A percentile compares a stretch with the other conserved stretches of the same genome.
Conservation (phyloP, 2,888 invertebrate genomes). For the Omphaloscelis lunosa region DNA sequence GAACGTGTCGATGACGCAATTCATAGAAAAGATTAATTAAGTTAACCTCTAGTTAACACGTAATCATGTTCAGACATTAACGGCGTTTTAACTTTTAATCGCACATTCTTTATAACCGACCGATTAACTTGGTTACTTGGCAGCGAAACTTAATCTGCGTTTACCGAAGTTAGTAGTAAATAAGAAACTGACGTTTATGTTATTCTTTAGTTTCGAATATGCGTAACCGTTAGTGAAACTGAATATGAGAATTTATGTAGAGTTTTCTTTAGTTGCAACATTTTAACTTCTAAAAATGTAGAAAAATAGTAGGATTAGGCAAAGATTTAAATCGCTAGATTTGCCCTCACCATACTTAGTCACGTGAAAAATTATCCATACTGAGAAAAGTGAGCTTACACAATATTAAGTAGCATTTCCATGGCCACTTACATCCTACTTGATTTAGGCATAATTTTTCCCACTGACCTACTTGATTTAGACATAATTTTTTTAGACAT, state of each 20-base stretch:
- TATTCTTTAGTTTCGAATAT: conserved; percentile 41
- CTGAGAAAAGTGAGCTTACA: too few species aligned
- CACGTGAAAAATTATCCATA: too few species aligned
- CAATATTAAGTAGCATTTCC: too few species aligned
- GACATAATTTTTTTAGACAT: too few species aligned
- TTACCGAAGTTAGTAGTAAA: conserved; percentile 39
- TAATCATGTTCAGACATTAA: conserved; percentile 56
- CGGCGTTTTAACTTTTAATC: conserved; percentile 62
- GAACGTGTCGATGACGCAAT: conserved; percentile 43
- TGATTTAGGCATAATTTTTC: too few species aligned
- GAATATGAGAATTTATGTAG: not conserved
- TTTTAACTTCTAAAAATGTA: not conserved
- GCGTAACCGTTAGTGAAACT: conserved; percentile 22
- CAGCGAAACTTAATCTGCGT: conserved; percentile 52
- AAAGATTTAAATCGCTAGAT: too few species aligned
- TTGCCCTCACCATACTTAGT: too few species aligned
- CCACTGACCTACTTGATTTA: too few species aligned
- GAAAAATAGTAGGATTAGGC: not conserved
- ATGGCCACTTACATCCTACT: too few species aligned
- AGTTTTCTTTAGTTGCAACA: not conserved
- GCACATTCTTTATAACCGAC: conserved; percentile 60
- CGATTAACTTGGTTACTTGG: conserved; percentile 47
- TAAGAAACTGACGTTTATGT: conserved; percentile 53
- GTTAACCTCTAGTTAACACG: conserved; percentile 38
- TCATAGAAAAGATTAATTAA: conserved; percentile 41